A percentile compares a stretch with the other conserved stretches of the same genome.
These are phyloP conservation scores for Cercopithecus hamlyni DNA, from an alignment of 2,797 vertebrate species.

Conservation along the genomic window DNA sequence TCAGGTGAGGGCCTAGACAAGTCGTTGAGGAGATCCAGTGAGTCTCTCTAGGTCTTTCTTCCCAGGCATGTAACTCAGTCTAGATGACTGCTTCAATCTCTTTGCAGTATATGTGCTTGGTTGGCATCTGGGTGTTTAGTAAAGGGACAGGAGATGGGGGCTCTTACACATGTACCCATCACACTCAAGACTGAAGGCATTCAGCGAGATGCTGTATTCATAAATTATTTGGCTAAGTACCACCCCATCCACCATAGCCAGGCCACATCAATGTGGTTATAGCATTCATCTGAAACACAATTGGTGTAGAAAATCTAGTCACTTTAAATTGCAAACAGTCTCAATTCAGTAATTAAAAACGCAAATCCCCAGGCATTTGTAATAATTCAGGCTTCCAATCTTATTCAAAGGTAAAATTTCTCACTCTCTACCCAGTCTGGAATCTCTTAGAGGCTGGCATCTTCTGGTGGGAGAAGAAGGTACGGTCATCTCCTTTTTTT, in stretches of 20 bases:
- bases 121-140: background rate
- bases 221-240: background rate
- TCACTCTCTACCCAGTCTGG: background rate
- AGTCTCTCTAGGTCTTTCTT: background rate
- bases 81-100: background rate
- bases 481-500: background rate
- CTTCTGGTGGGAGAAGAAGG: background rate
- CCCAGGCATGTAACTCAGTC: background rate
- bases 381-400: background rate
- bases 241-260: background rate
- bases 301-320: background rate
- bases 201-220: background rate
- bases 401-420: background rate
- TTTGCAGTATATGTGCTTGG: background rate
- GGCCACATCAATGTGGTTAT: background rate
- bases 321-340: background rate
- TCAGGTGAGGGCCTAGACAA: background rate
- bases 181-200: background rate
- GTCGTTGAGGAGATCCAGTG: background rate
- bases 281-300: background rate
- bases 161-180: background rate
- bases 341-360: background rate
- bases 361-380: background rate
- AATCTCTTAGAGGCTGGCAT: background rate
- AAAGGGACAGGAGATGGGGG: background rate